Evolutionary conservation across 2,113 vertebrate species (phyloP).

Genomic region (Osmerus mordax): DNA sequence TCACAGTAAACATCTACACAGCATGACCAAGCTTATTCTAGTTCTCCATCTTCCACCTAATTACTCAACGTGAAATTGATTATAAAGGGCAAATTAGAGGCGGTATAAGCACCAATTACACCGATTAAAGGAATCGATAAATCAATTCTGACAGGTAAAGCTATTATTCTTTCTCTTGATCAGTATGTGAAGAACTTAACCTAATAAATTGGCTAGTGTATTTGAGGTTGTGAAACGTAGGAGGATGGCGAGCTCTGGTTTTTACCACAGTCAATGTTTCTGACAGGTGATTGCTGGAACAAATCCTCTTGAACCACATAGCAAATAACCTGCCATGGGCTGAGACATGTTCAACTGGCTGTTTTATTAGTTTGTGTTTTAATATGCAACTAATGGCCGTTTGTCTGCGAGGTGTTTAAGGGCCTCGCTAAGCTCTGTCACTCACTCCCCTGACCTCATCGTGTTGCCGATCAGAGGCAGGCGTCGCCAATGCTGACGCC

Average conservation of each 20-base stretch:
- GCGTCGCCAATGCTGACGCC: constrained; percentile 51
- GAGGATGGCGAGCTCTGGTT: constrained; percentile 38
- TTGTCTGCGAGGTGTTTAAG: constrained; percentile 48
- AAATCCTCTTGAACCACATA: constrained; percentile 43
- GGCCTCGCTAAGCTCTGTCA: constrained; percentile 46
- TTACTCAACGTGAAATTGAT: constrained; percentile 39
- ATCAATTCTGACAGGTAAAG: constrained; percentile 43
- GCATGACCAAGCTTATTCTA: constrained; percentile 13
- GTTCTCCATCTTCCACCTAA: constrained; percentile 23
- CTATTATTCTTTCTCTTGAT: constrained; percentile 41
- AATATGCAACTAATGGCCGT: constrained; percentile 52
- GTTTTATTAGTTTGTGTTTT: constrained; percentile 37
- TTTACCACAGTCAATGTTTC: constrained; percentile 39
- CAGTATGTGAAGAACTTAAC: constrained; percentile 26
- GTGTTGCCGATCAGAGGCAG: constrained; percentile 51
- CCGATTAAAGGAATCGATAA: constrained; percentile 38
- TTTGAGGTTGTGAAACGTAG: constrained; percentile 1
- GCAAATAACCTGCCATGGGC: constrained; percentile 38
- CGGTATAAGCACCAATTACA: constrained; percentile 13
- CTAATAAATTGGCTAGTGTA: not conserved
- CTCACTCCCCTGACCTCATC: constrained; percentile 57
- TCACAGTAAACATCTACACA: constrained; percentile 44
- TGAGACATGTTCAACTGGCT: constrained; percentile 32
- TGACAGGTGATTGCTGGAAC: constrained; percentile 45
- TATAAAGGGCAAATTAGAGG: constrained; percentile 36